Evolutionary conservation across 2,888 invertebrate genomes (phyloP).

Genomic region (Lasius platythorax): DNA sequence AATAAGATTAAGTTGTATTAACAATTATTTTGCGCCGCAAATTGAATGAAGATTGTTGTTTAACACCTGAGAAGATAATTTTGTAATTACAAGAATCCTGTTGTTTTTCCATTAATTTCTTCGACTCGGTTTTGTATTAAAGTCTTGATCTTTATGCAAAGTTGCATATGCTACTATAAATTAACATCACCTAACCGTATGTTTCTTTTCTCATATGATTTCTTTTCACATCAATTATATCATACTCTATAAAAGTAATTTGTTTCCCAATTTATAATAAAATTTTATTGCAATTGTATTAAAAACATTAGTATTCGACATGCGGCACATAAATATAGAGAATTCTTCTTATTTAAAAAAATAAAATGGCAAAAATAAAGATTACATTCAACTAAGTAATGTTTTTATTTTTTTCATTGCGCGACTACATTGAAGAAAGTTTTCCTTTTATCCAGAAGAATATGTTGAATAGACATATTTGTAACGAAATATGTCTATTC

Average conservation of each 20-base stretch:
- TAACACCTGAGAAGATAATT: slow-evolving; percentile 7
- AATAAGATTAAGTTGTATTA: neutral
- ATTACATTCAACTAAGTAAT: neutral
- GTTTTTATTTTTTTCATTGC: neutral
- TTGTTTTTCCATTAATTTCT: neutral
- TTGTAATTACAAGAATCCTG: neutral
- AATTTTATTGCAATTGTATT: neutral
- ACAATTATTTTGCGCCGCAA: neutral
- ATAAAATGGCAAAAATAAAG: neutral
- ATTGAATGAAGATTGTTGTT: neutral
- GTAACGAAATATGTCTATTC: neutral
- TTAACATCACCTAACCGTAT: neutral
- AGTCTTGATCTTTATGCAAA: neutral
- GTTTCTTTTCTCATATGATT: neutral
- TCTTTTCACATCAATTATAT: neutral
- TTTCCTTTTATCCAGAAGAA: neutral
- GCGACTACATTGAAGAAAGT: neutral
- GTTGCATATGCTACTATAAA: slow-evolving; percentile 6
- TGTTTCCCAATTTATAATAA: neutral
- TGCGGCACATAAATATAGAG: neutral
- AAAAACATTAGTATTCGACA: neutral
- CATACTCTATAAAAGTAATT: neutral
- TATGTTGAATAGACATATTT: neutral
- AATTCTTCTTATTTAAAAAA: neutral
- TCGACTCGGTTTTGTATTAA: neutral